A percentile compares a stretch with the other conserved stretches of the same genome.
phyloP scores from a whole-genome alignment of 2,797 vertebrate species.

The Catamblyrhynchus diadema region DNA sequence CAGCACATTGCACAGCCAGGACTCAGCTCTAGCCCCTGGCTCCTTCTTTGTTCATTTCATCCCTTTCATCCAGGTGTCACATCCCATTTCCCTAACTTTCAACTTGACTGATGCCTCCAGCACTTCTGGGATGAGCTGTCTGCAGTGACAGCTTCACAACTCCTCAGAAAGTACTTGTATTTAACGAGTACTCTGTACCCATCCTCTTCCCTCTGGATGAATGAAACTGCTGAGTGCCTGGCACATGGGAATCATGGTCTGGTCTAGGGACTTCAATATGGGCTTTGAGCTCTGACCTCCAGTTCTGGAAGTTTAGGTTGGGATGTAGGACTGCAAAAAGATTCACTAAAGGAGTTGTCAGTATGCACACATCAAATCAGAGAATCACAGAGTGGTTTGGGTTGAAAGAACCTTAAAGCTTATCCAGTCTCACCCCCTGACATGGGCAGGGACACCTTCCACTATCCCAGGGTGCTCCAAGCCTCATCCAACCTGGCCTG shows the following conservation, averaged over 20 bases:
- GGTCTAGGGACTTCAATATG: not conserved
- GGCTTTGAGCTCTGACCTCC: not conserved
- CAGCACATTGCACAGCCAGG: not conserved
- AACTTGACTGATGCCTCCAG: not conserved
- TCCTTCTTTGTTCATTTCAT: not conserved
- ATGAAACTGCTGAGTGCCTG: not conserved
- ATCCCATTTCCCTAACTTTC: not conserved
- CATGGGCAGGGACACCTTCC: not conserved
- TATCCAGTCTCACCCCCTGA: rapidly evolving
- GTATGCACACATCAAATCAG: rapidly evolving
- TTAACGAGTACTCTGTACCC: not conserved
- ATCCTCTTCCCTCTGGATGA: not conserved
- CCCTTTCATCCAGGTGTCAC: not conserved
- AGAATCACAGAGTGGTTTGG: not conserved
- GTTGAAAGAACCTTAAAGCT: not conserved
- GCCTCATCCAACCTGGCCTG: rapidly evolving
- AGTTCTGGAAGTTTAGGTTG: not conserved
- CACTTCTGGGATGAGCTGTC: not conserved
- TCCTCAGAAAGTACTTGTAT: not conserved
- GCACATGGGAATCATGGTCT: not conserved
- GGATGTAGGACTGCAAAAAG: not conserved
- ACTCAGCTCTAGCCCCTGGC: not conserved
- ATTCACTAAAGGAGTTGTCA: not conserved
- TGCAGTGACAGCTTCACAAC: not conserved
- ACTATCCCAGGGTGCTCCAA: not conserved